Evolutionary conservation across 2,888 invertebrate genomes (phyloP).

Genomic region (Drosophila kambysellisi): DNA sequence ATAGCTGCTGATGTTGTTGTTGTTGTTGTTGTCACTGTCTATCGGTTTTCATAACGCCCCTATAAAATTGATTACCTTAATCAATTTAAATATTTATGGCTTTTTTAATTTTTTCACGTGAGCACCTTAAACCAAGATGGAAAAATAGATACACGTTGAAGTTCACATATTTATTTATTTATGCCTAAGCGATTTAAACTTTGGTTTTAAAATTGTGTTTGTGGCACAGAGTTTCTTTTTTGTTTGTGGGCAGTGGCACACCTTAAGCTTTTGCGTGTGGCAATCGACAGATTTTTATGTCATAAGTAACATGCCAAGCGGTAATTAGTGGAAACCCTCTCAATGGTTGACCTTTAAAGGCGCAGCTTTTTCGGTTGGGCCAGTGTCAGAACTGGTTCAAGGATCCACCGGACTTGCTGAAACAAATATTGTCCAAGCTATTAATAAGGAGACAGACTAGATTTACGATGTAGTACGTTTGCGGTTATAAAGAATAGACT

Average conservation of each 20-base stretch:
- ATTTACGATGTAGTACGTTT: not conserved
- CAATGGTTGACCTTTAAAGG: slow-evolving; percentile 41
- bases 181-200: slow-evolving; percentile 35
- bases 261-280: slow-evolving; percentile 40
- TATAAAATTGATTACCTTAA: slow-evolving; percentile 75
- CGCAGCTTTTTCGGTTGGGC: slow-evolving; percentile 21
- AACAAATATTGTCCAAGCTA: slow-evolving; percentile 10
- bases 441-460: slow-evolving; percentile 2
- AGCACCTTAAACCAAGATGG: not conserved
- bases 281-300: slow-evolving; percentile 58
- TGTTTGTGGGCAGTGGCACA: slow-evolving; percentile 6
- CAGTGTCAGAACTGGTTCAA: slow-evolving; percentile 22
- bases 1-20: slow-evolving; percentile 28
- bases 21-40: slow-evolving; percentile 24
- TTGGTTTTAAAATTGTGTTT: slow-evolving; percentile 33
- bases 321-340: slow-evolving; percentile 61
- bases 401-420: slow-evolving; percentile 26
- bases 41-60: slow-evolving; percentile 47
- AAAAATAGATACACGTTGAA: not conserved
- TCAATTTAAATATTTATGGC: slow-evolving; percentile 70
- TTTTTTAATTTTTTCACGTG: slow-evolving; percentile 46
- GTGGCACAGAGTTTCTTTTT: not conserved
- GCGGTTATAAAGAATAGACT: not conserved
- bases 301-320: slow-evolving; percentile 74
- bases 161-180: slow-evolving; percentile 25